These are phyloP conservation scores for Tetranychus truncatus DNA, from an alignment of 2,888 invertebrate species.

Conservation along the genomic window DNA sequence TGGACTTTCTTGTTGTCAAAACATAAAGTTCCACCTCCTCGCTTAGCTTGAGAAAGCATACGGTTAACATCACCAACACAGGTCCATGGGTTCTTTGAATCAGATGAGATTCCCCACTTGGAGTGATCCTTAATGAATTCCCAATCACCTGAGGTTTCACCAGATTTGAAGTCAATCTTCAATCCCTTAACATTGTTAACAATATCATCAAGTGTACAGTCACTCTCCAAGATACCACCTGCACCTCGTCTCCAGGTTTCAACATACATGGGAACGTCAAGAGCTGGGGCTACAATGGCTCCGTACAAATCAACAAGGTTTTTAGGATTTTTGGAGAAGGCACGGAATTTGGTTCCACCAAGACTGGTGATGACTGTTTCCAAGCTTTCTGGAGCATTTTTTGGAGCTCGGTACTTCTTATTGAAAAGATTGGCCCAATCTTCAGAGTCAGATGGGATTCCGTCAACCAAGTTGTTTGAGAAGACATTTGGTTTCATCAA, in stretches of 20 bases:
- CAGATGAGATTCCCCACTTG: slow-evolving; percentile 29
- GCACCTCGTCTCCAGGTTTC: slow-evolving; percentile 36
- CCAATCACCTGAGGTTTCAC: slow-evolving; percentile 6
- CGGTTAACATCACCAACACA: slow-evolving; percentile 37
- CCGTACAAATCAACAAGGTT: slow-evolving; percentile 29
- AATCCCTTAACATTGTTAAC: slow-evolving; percentile 28
- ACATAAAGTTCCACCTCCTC: slow-evolving; percentile 74
- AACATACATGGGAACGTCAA: slow-evolving; percentile 30
- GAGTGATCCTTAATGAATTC: slow-evolving; percentile 29
- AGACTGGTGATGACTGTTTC: background rate
- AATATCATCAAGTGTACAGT: slow-evolving; percentile 28
- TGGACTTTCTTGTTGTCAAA: slow-evolving; percentile 46
- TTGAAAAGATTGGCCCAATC: slow-evolving; percentile 4
- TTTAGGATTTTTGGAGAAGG: slow-evolving; percentile 18
- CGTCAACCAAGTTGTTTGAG: background rate
- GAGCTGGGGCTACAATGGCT: slow-evolving; percentile 28
- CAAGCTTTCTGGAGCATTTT: background rate
- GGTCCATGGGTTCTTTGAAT: slow-evolving; percentile 28
- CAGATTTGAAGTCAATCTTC: background rate
- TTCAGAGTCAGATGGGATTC: background rate
- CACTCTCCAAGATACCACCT: slow-evolving; percentile 30
- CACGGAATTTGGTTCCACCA: slow-evolving; percentile 1
- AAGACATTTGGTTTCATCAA: slow-evolving; percentile 18
- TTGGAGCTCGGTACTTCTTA: background rate
- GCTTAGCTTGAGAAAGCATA: slow-evolving; percentile 43